phyloP scores from a whole-genome alignment of 2,888 invertebrate species.

The Oeneis ivallda region DNA sequence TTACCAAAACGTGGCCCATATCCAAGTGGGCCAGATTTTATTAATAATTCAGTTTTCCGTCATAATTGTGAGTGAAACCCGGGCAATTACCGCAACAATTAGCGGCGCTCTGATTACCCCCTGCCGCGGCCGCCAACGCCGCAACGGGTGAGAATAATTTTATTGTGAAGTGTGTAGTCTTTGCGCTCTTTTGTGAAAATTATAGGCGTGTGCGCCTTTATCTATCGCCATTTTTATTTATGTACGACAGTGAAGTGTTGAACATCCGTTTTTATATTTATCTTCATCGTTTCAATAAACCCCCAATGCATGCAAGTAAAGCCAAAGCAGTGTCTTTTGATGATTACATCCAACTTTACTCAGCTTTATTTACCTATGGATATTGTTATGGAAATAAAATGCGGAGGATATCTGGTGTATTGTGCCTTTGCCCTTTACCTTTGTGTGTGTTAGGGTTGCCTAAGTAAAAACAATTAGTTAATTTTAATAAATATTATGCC shows the following conservation, averaged over 20 bases:
- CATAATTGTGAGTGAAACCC: constrained; percentile 79
- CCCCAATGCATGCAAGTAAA: no score
- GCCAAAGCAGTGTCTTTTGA: no score
- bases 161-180: constrained; percentile 32
- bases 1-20: constrained; percentile 37
- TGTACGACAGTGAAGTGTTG: not conserved
- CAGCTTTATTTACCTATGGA: no score
- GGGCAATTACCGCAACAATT: constrained; percentile 75
- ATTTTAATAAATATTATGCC: no score
- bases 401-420: no score
- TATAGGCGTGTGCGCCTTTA: constrained; percentile 10
- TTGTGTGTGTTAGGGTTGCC: no score
- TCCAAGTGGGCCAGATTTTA: constrained; percentile 39
- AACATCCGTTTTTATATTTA: no score
- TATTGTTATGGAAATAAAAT: no score
- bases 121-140: constrained; percentile 4
- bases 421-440: no score
- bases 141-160: constrained; percentile 35
- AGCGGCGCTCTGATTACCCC: constrained; percentile 73
- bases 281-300: no score
- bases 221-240: not conserved
- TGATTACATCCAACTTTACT: no score
- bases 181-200: constrained; percentile 28
- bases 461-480: no score
- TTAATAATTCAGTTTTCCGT: constrained; percentile 75